Evolutionary conservation across 2,888 invertebrate genomes (phyloP).

Genomic region (Exocentrus adspersus): DNA sequence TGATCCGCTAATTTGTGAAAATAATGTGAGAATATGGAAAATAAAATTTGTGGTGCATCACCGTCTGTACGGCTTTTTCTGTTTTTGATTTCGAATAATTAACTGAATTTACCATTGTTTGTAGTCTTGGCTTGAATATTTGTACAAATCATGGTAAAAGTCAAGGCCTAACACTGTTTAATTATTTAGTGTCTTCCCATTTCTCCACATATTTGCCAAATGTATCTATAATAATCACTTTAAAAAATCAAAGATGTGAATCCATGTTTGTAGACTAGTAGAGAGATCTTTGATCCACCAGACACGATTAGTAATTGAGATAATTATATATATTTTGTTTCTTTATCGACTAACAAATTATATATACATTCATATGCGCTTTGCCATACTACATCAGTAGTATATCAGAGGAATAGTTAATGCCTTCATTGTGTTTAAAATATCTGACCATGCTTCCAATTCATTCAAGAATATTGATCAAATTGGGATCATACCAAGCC

Average conservation of each 20-base stretch:
- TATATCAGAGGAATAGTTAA: background rate
- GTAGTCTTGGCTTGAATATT: background rate
- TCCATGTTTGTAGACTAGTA: constrained; percentile 55
- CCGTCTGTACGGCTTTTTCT: background rate
- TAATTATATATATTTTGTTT: no score
- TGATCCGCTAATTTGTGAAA: no score
- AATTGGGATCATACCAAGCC: constrained; percentile 1
- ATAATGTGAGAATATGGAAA: no score
- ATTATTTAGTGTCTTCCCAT: constrained; percentile 52
- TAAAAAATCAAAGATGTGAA: constrained; percentile 53
- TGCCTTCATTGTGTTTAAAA: background rate
- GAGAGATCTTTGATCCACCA: constrained; percentile 51
- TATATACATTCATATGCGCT: background rate
- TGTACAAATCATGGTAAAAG: constrained; percentile 2
- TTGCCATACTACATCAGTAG: background rate
- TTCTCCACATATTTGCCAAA: constrained; percentile 55
- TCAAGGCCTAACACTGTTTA: constrained; percentile 19
- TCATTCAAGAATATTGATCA: constrained; percentile 4
- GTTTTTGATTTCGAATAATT: background rate
- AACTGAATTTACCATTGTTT: constrained; percentile 14
- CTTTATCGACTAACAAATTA: background rate
- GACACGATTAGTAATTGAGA: constrained; percentile 51
- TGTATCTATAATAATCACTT: constrained; percentile 56
- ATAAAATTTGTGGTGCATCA: constrained; percentile 5
- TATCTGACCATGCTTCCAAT: constrained; percentile 3